Base-by-base conservation (phyloP, 2,888 invertebrate species). In the Pristionchus japonicus region DNA sequence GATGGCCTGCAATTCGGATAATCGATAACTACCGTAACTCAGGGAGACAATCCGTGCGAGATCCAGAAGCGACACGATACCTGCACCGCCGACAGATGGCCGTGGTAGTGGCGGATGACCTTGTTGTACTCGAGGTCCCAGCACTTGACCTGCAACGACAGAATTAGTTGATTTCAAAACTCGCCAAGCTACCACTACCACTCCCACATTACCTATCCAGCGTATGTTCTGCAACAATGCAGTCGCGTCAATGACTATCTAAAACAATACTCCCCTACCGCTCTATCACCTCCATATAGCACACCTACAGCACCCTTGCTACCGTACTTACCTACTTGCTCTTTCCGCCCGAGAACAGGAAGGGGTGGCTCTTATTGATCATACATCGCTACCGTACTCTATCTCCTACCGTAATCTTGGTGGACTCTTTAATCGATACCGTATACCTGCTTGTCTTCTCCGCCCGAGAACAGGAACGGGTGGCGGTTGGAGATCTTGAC, bases 71-170 rank as follows among this genome's bases (percentile, higher is more conserved):
- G 57, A 23, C 15, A 40, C 27, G n/a, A 98, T 84, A 84, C 87
- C 77, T 88, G 88, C 86, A 98, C 97, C 0, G 99, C 99, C 61
- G 98, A 98, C 89, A 99, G 95, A 95, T 99, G 99, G 0, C 99
- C 99, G 95, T 99, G 99, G 95, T 99, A 99, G 95, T 99, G 99
- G 0, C 99, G 90, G 88, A 92, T 92, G 90, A 97, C 97, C 95
- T 99, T 99, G 95, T 99, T 99, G 94, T 99, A 98, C 95, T 99
- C 99, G 49, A 99, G 96, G 95, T 99, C 99, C 99, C 99, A 99
- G 95, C 99, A 99, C 95, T 99, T 99, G 0, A 99, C 99, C 94
- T 94, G 57, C 87, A 92, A 49, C 20, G 47, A 17, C n/a, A n/a
- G n/a, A n/a, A n/a, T n/a, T n/a, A n/a, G n/a, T n/a, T n/a, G n/a